Evolutionary conservation across 1,140 invertebrate species (phyloP).

Genomic region (Caenorhabditis remanei): DNA sequence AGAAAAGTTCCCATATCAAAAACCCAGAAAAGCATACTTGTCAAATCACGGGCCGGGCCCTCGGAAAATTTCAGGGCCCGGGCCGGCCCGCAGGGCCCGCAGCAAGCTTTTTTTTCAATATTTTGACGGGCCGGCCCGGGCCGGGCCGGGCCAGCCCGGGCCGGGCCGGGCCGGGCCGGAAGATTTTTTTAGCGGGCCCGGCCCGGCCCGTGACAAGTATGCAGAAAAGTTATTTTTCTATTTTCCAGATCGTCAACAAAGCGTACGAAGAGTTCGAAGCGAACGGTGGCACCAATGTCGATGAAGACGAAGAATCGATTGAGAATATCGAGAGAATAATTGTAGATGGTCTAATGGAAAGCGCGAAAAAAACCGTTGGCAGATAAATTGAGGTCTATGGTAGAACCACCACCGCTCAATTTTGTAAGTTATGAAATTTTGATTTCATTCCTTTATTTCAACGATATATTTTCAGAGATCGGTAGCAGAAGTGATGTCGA

Average conservation of each 20-base stretch:
- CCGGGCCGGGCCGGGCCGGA: no score
- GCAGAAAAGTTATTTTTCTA: background rate
- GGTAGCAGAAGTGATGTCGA: background rate
- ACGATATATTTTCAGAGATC: constrained; percentile 28
- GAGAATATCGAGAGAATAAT: constrained; percentile 47
- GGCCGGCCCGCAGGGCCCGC: no score
- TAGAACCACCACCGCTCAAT: constrained; percentile 10
- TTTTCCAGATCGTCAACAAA: background rate
- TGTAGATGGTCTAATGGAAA: constrained; percentile 14
- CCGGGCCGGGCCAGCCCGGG: no score
- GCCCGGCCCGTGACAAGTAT: no score
- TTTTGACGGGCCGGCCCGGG: no score
- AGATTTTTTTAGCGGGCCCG: no score
- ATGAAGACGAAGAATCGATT: constrained; percentile 28
- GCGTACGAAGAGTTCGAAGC: constrained; percentile 4
- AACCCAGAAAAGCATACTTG: no score
- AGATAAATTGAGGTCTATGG: constrained; percentile 9
- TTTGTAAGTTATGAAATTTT: background rate
- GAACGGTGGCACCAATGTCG: no score
- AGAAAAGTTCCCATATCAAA: no score
- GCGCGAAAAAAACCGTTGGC: constrained; percentile 20
- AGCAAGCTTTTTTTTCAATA: no score
- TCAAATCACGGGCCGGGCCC: no score
- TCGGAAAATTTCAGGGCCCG: no score
- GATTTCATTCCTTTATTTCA: background rate